Base-by-base conservation (phyloP, 2,888 invertebrate genomes). In the Cryptocheilus praepositus region DNA sequence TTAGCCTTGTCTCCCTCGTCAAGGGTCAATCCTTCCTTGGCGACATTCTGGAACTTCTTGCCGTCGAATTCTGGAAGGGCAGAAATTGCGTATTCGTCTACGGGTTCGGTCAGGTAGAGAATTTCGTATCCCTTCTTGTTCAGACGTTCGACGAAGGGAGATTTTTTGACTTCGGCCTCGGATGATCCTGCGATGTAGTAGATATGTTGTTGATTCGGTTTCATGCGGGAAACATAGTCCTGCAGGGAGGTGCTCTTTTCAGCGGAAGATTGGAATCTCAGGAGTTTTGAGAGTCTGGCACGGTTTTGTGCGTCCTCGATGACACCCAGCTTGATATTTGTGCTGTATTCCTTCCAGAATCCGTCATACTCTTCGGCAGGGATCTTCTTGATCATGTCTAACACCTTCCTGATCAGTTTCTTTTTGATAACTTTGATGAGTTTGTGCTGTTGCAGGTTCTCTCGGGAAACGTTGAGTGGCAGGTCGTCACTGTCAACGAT, bases 291-390 rank as follows among this genome's bases (percentile, higher is more conserved):
- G 62, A 99, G 91, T 62, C 99, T 94, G 56, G 97, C 97, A 70
- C 99, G 93, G 91, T 99, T 99, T 81, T 96, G 94, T 49, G 98
- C 95, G 90, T 99, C 99, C 91, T 99, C 99, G 92, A 99, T 98
- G 21, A 98, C 93, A 67, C 99, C 99, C 81, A 98, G 91, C 90
- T 98, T 98, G 80, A 98, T 93, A 90, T 98, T 99, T 73, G 99
- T 99, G 65, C 98, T 97, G 91, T 96, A 99, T 90, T 99, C 99
- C 89, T 98, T 98, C 99, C 99, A 99, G 93, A 99, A 99, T 83
- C 93, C 94, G 22, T 94, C 93, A 89, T 96, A 98, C 58, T 96
- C 95, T 58, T 95, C 96, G 70, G 94, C 94, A 61, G 95, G 92
- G 71, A 99, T 93, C 90, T 99, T 99, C 91, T 98, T 98, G 77